Evolutionary conservation across 2,797 vertebrate species (phyloP), one percentile per base, ranked within the genome.

Genomic region (Lacerta agilis): DNA sequence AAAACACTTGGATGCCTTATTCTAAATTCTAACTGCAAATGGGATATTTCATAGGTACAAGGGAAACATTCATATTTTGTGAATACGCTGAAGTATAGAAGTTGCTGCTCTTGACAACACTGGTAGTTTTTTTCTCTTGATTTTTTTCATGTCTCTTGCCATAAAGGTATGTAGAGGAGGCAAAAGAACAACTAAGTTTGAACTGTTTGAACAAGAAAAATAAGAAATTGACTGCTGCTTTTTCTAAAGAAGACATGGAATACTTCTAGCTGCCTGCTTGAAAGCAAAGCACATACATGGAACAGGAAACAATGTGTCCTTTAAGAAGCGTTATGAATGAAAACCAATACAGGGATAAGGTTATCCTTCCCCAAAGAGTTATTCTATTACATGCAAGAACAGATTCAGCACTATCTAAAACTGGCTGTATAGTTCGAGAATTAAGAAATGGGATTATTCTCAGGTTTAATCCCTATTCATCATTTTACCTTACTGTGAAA

Each of bases 291-390:
- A 41, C 11, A 41, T 41, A 71, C 7, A 71, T 71, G 33, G 18
- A 36, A 61, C 18, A 38, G 18, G 41, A 87, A 77, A 82, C 18
- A 77, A 29, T 77, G 9, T 25, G 55, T 83, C n/a, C 72, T 87
- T 81, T 87, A 87, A 87, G 20, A 81, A 9, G 64, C 20, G n/a
- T 23, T 83, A 58, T 71, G 55, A 88, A 88, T 69, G 33, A 78
- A 78, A 78, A 83, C 27, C 8, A 88, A 58, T 33, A 79, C 8
- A 33, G 41, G 27, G 45, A 55, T 83, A 58, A 27, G 11, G 55
- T 43, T 27, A 36, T 58, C 43, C 15, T 82, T 87, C 25, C 64
- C 33, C 5, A 55, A 78, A 71, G 61, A 78, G 36, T 38, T 83
- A 23, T 88, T 49, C 29, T 49, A 55, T 49, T 78, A 61, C 33